Evolutionary conservation across 2,113 vertebrate genomes (phyloP).

Genomic region (Penelope pileata): DNA sequence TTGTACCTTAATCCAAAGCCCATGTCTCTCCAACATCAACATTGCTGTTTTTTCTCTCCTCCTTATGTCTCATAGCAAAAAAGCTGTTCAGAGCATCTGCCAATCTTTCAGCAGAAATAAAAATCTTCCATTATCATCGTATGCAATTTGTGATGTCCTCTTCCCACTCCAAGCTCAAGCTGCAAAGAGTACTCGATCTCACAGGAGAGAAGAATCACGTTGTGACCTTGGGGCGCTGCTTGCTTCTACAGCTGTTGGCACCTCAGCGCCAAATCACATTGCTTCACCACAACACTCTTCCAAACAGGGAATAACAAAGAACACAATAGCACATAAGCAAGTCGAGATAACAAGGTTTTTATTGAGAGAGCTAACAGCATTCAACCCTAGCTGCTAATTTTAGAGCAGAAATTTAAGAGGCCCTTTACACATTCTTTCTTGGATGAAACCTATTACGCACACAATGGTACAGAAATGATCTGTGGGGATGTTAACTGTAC

Average conservation of each 20-base stretch:
- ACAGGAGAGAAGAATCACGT: background rate
- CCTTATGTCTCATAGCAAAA: background rate
- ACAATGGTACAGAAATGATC: background rate
- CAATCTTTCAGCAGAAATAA: background rate
- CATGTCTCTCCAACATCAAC: background rate
- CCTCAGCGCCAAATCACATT: background rate
- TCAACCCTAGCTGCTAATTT: background rate
- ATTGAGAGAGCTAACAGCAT: background rate
- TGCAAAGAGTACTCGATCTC: background rate
- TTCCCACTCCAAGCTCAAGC: slow-evolving; percentile 23
- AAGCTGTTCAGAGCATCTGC: background rate
- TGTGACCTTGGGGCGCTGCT: background rate
- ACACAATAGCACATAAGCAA: background rate
- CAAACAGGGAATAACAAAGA: background rate
- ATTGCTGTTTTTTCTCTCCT: background rate
- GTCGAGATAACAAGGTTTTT: background rate
- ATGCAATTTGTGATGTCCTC: background rate
- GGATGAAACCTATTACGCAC: background rate
- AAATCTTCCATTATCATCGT: background rate
- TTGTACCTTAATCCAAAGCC: background rate
- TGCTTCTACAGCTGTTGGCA: background rate
- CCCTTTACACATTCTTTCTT: fast-evolving
- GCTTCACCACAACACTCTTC: background rate
- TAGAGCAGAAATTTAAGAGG: background rate
- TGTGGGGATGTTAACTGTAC: background rate